Evolutionary conservation across 2,888 invertebrate species (phyloP).

Genomic region (Noctua fimbriata): DNA sequence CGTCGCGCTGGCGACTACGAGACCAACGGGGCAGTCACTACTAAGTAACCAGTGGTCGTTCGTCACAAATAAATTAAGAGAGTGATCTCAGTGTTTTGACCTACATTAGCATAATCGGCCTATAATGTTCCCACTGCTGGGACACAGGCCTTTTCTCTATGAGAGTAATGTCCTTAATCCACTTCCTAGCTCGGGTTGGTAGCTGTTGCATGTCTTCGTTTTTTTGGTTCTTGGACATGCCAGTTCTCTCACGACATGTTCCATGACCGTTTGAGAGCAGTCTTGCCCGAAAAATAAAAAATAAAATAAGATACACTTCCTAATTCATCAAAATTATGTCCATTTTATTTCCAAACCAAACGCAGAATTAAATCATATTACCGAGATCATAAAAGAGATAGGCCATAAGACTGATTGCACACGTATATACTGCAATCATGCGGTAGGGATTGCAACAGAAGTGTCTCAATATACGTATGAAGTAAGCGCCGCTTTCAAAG

Average conservation of each 20-base stretch:
- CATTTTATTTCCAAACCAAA: slow-evolving; percentile 1
- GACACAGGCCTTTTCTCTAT: neutral
- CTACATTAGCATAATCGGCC: neutral
- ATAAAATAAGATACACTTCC: neutral
- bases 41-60: neutral
- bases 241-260: neutral
- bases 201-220: neutral
- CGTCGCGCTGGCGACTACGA: no score
- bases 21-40: no score
- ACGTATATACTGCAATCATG: slow-evolving; percentile 37
- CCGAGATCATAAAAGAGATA: slow-evolving; percentile 27
- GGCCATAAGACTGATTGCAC: slow-evolving; percentile 38
- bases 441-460: slow-evolving; percentile 31
- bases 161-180: neutral
- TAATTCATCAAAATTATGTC: neutral
- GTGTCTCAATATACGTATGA: slow-evolving; percentile 35
- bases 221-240: neutral
- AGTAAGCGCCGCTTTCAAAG: slow-evolving; percentile 47
- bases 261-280: neutral
- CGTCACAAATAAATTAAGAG: neutral
- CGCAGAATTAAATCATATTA: neutral
- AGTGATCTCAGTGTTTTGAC: neutral
- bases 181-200: neutral
- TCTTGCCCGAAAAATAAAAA: neutral
- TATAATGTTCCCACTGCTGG: neutral